A percentile compares a stretch with the other conserved stretches of the same genome.
phyloP scores from a whole-genome alignment of 2,888 invertebrate genomes.

The Morpho achilles region DNA sequence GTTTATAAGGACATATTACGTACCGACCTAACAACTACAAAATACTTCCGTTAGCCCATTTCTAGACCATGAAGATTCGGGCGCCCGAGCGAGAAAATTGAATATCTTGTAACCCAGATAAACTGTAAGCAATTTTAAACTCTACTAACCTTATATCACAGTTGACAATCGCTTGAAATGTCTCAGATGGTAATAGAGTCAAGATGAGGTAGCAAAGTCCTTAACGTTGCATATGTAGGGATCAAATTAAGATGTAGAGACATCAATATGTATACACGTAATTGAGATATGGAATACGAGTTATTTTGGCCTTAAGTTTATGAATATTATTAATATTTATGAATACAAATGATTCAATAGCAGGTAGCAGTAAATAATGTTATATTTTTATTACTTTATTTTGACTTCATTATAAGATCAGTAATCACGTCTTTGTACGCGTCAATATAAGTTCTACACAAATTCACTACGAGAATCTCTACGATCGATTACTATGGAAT shows the following conservation, averaged over 20 bases:
- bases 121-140: not conserved
- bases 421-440: too few species aligned
- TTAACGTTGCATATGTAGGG: constrained; percentile 14
- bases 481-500: too few species aligned
- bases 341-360: too few species aligned
- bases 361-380: too few species aligned
- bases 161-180: not conserved
- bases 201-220: constrained; percentile 14
- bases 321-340: too few species aligned
- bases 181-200: not conserved
- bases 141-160: not conserved
- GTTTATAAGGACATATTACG: constrained; percentile 5
- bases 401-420: too few species aligned
- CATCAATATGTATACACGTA: constrained; percentile 5
- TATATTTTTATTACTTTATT: too few species aligned
- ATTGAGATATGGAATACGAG: constrained; percentile 5
- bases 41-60: constrained; percentile 15
- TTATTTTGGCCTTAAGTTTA: not conserved
- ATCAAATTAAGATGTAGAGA: constrained; percentile 10
- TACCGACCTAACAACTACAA: constrained; percentile 6
- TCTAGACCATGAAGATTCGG: constrained; percentile 18
- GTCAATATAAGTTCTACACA: too few species aligned
- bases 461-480: too few species aligned
- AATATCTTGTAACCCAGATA: constrained; percentile 34
- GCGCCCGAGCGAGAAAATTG: constrained; percentile 37